Conservation (phyloP, 2,113 vertebrate species). For the Thunnus maccoyii region DNA sequence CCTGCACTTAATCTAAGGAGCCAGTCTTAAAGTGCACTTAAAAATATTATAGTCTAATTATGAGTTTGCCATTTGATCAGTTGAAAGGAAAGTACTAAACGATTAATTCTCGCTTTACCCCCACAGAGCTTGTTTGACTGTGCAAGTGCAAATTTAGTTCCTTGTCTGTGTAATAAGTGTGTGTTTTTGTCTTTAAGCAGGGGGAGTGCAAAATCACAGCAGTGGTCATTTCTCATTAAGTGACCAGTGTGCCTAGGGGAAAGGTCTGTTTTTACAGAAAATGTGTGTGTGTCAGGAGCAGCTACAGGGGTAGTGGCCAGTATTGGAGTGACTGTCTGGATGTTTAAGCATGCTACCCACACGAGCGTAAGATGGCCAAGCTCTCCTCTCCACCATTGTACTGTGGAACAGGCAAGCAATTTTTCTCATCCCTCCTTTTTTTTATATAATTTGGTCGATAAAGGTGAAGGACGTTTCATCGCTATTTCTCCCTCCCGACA, state of each 20-base stretch:
- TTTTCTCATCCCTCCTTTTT: constrained; percentile 75
- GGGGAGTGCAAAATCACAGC: constrained; percentile 37
- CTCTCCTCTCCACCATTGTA: constrained; percentile 54
- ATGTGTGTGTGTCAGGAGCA: constrained; percentile 38
- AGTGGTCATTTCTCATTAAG: constrained; percentile 71
- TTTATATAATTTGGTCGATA: constrained; percentile 82
- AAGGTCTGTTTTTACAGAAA: constrained; percentile 36
- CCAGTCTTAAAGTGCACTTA: background rate
- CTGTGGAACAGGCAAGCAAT: constrained; percentile 71
- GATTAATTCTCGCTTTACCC: constrained; percentile 9
- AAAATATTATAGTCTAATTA: constrained; percentile 23
- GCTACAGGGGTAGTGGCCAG: constrained; percentile 34
- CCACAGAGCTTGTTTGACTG: constrained; percentile 20
- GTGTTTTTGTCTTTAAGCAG: constrained; percentile 16
- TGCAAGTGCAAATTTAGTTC: constrained; percentile 5
- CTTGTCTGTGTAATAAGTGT: constrained; percentile 23
- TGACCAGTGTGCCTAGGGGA: constrained; percentile 53
- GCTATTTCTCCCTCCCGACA: constrained; percentile 62
- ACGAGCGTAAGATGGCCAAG: constrained; percentile 42
- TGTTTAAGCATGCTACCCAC: constrained; percentile 67
- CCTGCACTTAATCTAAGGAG: constrained; percentile 25
- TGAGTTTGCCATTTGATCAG: constrained; percentile 13
- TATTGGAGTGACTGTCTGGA: constrained; percentile 35
- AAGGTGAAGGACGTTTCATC: constrained; percentile 85
- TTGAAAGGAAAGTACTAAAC: constrained; percentile 27